Conservation (phyloP, 2,797 vertebrate genomes). For the Gallinago nigripennis region DNA sequence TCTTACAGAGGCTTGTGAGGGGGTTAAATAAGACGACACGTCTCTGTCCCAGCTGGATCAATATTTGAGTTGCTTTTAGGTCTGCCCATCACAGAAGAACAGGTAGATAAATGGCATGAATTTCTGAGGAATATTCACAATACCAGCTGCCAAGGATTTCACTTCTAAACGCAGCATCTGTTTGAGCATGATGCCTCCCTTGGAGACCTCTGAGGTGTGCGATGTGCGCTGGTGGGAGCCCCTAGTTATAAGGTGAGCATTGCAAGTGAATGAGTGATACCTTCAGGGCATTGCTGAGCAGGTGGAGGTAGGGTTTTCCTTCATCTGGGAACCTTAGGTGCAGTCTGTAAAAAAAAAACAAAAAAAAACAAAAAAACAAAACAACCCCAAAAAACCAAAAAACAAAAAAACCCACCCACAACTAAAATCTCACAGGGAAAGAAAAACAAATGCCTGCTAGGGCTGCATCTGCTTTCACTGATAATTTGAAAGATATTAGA, state of each 20-base stretch:
- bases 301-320: neutral
- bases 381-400: neutral
- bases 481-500: neutral
- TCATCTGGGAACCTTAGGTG: neutral
- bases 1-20: neutral
- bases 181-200: neutral
- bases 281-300: neutral
- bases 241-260: neutral
- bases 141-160: neutral
- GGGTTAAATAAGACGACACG: neutral
- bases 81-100: neutral
- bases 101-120: neutral
- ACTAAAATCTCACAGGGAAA: neutral
- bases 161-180: neutral
- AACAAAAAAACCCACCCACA: neutral
- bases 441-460: neutral
- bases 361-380: neutral
- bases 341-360: neutral
- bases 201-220: neutral
- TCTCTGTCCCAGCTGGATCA: neutral
- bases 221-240: neutral
- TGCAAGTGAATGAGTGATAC: constrained; percentile 10
- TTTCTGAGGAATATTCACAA: constrained; percentile 3
- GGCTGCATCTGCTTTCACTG: neutral
- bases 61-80: constrained; percentile 1